phyloP scores from a whole-genome alignment of 2,888 invertebrate genomes.

The Brachypalpus laphriformis region DNA sequence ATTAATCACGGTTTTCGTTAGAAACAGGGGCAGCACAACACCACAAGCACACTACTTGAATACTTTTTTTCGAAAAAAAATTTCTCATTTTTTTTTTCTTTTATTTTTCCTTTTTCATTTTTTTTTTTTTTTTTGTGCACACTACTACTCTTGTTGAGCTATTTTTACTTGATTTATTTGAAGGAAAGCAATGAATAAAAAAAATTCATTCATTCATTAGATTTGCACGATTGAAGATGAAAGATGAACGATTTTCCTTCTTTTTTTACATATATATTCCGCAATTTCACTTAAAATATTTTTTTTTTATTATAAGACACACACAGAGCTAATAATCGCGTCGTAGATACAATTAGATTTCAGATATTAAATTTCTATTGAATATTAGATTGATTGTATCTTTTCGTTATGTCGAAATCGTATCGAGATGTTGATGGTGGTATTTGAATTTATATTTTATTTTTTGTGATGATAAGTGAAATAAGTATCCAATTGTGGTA shows the following conservation, averaged over 20 bases:
- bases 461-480: conserved; percentile 36
- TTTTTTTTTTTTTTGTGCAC: conserved; percentile 45
- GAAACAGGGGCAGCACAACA: conserved; percentile 52
- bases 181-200: conserved; percentile 57
- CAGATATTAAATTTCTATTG: conserved; percentile 52
- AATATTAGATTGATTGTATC: conserved; percentile 56
- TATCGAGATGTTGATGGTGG: conserved; percentile 60
- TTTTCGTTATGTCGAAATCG: conserved; percentile 70
- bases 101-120: conserved; percentile 16
- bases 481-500: conserved; percentile 61
- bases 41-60: conserved; percentile 36
- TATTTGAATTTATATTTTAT: conserved; percentile 3
- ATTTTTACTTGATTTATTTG: conserved; percentile 71
- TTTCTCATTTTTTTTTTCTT: conserved; percentile 8
- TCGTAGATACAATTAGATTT: conserved; percentile 68
- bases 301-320: conserved; percentile 32
- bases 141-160: conserved; percentile 67
- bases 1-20: conserved; percentile 66
- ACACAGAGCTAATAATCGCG: conserved; percentile 63
- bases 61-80: conserved; percentile 15
- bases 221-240: conserved; percentile 73
- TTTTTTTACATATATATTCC: conserved; percentile 40
- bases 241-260: conserved; percentile 66
- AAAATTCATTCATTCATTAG: conserved; percentile 73
- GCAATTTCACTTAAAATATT: conserved; percentile 63